Evolutionary conservation across 2,113 vertebrate genomes (phyloP).

Genomic region (Camelus bactrianus): DNA sequence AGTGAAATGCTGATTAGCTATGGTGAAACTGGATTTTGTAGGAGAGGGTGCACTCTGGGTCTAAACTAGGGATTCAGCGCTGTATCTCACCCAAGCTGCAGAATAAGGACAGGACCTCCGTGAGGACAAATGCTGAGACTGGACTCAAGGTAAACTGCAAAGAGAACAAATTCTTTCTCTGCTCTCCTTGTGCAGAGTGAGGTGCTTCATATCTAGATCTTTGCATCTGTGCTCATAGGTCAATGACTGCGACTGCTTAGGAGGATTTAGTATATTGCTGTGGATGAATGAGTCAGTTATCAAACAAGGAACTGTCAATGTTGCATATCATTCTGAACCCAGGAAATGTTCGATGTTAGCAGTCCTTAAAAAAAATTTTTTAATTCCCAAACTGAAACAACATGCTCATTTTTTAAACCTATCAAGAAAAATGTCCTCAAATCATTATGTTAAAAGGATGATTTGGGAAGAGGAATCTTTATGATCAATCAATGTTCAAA

Average conservation of each 20-base stretch:
- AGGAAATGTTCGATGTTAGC: constrained; percentile 49
- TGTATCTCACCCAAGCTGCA: constrained; percentile 16
- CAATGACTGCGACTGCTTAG: neutral
- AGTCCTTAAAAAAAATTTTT: neutral
- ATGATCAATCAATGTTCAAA: neutral
- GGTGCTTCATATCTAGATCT: neutral
- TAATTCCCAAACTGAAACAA: constrained; percentile 29
- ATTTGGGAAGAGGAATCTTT: neutral
- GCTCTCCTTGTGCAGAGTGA: neutral
- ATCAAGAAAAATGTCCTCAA: constrained; percentile 2
- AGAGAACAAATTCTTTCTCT: neutral
- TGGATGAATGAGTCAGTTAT: neutral
- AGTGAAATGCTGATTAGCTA: neutral
- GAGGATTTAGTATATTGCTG: constrained; percentile 40
- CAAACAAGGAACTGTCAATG: constrained; percentile 23
- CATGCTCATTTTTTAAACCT: constrained; percentile 55
- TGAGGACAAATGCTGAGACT: neutral
- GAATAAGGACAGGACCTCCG: neutral
- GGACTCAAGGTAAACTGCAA: neutral
- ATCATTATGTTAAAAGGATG: neutral
- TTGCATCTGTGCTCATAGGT: neutral
- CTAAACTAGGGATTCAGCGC: neutral
- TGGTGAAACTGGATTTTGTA: neutral
- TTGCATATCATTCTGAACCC: neutral
- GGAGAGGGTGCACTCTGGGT: neutral